phyloP scores from a whole-genome alignment of 2,797 vertebrate genomes.

The Tragelaphus eurycerus region DNA sequence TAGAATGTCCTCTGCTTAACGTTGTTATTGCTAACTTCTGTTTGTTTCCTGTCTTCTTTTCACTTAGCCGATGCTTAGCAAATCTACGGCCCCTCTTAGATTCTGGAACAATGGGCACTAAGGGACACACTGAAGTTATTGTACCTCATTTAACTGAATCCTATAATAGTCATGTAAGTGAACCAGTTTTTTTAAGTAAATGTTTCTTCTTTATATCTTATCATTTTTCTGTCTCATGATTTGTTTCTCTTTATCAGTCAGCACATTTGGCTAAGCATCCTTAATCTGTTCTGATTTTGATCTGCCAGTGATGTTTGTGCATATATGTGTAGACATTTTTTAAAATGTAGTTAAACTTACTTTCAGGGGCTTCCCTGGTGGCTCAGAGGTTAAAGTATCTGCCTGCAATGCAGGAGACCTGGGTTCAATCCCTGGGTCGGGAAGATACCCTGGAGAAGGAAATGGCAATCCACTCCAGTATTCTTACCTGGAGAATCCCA shows the following conservation, averaged over 20 bases:
- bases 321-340: not conserved
- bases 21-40: slow-evolving; percentile 20
- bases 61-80: slow-evolving; percentile 92
- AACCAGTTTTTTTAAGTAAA: slow-evolving; percentile 36
- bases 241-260: slow-evolving; percentile 8
- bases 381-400: no score
- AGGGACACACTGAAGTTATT: slow-evolving; percentile 98
- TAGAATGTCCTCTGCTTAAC: not conserved
- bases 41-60: slow-evolving; percentile 62
- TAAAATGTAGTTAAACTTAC: not conserved
- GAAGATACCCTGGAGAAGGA: no score
- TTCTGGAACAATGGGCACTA: slow-evolving; percentile 99
- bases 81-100: slow-evolving; percentile 95
- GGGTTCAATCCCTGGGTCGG: no score
- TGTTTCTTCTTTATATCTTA: slow-evolving; percentile 16
- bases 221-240: not conserved
- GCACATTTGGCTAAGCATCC: slow-evolving; percentile 17
- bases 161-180: slow-evolving; percentile 98
- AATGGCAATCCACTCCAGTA: no score
- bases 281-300: not conserved
- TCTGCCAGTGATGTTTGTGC: not conserved
- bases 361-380: not conserved
- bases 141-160: slow-evolving; percentile 97
- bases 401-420: no score
- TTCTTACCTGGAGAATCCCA: no score